A percentile compares a stretch with the other conserved stretches of the same genome.
These are phyloP conservation scores for Aphidius gifuensis DNA, from an alignment of 1,140 invertebrate genomes.

Conservation along the genomic window DNA sequence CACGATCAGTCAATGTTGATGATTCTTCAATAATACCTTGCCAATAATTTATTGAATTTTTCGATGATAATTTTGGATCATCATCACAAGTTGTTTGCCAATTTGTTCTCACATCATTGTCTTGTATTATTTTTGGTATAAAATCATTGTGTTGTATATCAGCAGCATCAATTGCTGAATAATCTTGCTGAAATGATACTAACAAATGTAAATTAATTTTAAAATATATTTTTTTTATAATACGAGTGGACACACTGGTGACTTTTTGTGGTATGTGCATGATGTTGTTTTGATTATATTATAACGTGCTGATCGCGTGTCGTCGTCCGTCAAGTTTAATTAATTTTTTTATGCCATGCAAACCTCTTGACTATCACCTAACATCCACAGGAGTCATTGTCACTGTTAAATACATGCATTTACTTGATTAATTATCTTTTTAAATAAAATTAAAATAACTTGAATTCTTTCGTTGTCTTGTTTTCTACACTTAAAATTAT, in stretches of 20 bases:
- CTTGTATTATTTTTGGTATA: neutral
- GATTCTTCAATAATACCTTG: constrained; percentile 2
- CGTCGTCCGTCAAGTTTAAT: constrained; percentile 36
- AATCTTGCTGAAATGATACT: constrained; percentile 50
- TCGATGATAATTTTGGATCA: neutral
- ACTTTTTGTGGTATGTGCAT: neutral
- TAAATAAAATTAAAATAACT: constrained; percentile 2
- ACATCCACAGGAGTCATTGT: constrained; percentile 17
- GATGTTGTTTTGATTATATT: neutral
- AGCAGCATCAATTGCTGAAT: constrained; percentile 37
- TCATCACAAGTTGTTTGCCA: constrained; percentile 4
- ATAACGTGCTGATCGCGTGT: constrained; percentile 36
- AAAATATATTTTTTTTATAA: neutral
- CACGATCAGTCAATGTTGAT: constrained; percentile 42
- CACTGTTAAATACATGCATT: constrained; percentile 17
- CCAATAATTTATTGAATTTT: constrained; percentile 7
- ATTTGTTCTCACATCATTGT: neutral
- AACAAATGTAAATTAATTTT: constrained; percentile 16
- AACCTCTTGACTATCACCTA: constrained; percentile 20
- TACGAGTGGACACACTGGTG: neutral
- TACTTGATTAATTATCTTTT: constrained; percentile 13
- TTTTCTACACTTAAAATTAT: too few species aligned
- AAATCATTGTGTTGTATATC: constrained; percentile 19
- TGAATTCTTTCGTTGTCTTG: neutral
- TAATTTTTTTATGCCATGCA: constrained; percentile 33